Conservation (phyloP, 2,113 vertebrate species). For the Lepidothrix coronata region DNA sequence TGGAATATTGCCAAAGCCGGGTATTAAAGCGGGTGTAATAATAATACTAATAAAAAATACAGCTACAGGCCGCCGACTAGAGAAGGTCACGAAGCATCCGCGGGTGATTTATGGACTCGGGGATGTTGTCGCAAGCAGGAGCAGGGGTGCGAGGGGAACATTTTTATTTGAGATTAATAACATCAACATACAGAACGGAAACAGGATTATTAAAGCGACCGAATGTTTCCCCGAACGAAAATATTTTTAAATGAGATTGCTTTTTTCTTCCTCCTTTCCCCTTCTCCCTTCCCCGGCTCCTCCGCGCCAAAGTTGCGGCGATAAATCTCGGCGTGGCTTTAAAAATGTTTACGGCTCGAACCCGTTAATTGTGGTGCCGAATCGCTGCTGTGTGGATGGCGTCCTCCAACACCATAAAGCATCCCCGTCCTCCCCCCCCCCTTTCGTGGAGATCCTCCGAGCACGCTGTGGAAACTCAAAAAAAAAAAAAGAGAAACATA, state of each 20-base stretch:
- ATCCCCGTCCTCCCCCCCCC: not conserved
- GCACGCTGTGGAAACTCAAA: not conserved
- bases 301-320: not conserved
- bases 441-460: not conserved
- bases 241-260: slow-evolving; percentile 63
- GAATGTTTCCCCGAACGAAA: slow-evolving; percentile 69
- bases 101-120: slow-evolving; percentile 82
- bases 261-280: not conserved
- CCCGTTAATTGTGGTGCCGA: not conserved
- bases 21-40: slow-evolving; percentile 59
- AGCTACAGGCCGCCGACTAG: slow-evolving; percentile 66
- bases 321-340: slow-evolving; percentile 23
- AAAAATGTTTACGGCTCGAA: not conserved
- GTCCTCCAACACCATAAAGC: not conserved
- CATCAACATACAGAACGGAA: slow-evolving; percentile 66
- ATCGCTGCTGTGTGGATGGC: not conserved
- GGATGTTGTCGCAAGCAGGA: slow-evolving; percentile 75
- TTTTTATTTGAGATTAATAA: slow-evolving; percentile 85
- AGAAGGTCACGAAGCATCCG: slow-evolving; percentile 74
- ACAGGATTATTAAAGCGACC: slow-evolving; percentile 45
- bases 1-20: slow-evolving; percentile 16
- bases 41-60: slow-evolving; percentile 67
- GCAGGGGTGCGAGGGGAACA: slow-evolving; percentile 66
- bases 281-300: not conserved
- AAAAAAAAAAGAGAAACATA: not conserved